Conservation (phyloP, 2,113 vertebrate genomes). For the Scartelaos histophorus region DNA sequence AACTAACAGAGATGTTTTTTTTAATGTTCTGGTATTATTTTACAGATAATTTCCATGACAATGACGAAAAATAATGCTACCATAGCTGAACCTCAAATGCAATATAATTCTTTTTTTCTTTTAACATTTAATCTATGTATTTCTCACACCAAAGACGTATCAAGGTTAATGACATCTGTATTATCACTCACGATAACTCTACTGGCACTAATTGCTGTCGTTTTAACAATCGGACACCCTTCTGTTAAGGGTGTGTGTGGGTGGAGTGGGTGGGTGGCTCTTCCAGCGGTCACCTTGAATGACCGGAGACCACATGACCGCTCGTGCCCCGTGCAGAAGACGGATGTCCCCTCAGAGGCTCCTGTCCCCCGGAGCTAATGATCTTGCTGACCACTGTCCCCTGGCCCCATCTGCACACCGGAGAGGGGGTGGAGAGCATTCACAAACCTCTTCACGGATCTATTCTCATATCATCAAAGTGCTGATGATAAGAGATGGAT, state of each 20-base stretch:
- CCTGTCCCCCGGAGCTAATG: slow-evolving; percentile 61
- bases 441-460: not conserved
- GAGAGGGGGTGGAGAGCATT: slow-evolving; percentile 22
- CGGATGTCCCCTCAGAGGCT: slow-evolving; percentile 49
- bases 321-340: slow-evolving; percentile 51
- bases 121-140: not conserved
- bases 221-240: slow-evolving; percentile 8
- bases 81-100: too few relatives aligned
- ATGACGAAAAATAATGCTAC: too few relatives aligned
- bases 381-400: slow-evolving; percentile 45
- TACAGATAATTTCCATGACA: too few relatives aligned
- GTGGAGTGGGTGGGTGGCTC: not conserved
- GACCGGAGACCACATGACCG: slow-evolving; percentile 44
- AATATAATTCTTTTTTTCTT: not conserved
- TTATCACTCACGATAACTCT: slow-evolving; percentile 4
- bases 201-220: slow-evolving; percentile 4
- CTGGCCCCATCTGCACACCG: slow-evolving; percentile 38
- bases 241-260: slow-evolving; percentile 11
- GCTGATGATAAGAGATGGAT: too few relatives aligned
- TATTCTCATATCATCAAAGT: not conserved
- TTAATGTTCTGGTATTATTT: too few relatives aligned
- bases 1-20: too few relatives aligned
- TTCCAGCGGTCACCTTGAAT: slow-evolving; percentile 45
- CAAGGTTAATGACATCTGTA: not conserved
- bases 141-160: not conserved